These are phyloP conservation scores for Pammene fasciana DNA, from an alignment of 2,888 invertebrate species.

Conservation along the genomic window DNA sequence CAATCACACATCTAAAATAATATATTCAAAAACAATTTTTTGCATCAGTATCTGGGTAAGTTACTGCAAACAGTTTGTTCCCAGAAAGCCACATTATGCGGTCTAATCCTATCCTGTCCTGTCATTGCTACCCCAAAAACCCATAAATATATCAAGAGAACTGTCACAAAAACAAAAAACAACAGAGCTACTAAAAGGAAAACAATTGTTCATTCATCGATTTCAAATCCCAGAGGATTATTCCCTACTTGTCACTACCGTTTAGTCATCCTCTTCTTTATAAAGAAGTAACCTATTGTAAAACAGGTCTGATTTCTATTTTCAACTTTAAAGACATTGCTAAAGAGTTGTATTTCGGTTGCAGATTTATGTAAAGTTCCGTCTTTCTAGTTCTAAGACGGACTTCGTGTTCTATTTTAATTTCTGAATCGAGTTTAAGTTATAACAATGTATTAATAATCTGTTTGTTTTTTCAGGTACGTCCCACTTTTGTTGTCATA, in stretches of 20 bases:
- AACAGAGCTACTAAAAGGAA: conserved; percentile 19
- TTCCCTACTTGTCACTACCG: conserved; percentile 36
- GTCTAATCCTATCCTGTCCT: conserved; percentile 48
- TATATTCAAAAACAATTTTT: background rate
- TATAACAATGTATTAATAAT: conserved; percentile 35
- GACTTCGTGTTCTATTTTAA: conserved; percentile 15
- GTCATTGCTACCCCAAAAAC: conserved; percentile 55
- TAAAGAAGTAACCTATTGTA: background rate
- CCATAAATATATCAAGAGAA: conserved; percentile 35
- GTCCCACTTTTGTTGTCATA: conserved; percentile 30
- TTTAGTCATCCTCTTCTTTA: background rate
- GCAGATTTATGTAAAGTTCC: background rate
- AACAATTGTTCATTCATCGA: conserved; percentile 31
- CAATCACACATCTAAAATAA: background rate
- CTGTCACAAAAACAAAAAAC: conserved; percentile 30
- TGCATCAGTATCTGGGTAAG: background rate
- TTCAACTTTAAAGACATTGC: background rate
- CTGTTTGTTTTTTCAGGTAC: conserved; percentile 36
- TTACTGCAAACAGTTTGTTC: conserved; percentile 33
- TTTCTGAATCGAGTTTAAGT: conserved; percentile 15
- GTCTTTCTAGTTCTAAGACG: background rate
- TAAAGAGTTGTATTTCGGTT: background rate
- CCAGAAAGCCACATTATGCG: conserved; percentile 28
- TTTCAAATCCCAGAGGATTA: conserved; percentile 31
- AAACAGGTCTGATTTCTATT: background rate